Conservation (phyloP, 2,888 invertebrate genomes). For the Bedellia somnulentella region DNA sequence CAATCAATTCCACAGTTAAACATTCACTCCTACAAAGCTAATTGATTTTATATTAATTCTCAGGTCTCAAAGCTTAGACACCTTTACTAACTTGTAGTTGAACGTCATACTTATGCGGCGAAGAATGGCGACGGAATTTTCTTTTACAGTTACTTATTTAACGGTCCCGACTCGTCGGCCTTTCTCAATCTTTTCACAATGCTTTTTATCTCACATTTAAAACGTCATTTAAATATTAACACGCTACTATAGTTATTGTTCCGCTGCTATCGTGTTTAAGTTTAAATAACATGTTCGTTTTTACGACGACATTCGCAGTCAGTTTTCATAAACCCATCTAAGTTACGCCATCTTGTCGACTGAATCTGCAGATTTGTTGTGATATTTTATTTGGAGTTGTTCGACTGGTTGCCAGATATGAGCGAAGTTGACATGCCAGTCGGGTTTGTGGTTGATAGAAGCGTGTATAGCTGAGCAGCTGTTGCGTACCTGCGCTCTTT, state of each 20-base stretch:
- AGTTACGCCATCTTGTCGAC: constrained; percentile 26
- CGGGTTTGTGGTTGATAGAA: not conserved
- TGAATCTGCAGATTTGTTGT: constrained; percentile 12
- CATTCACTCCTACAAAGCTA: constrained; percentile 29
- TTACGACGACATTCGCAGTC: constrained; percentile 23
- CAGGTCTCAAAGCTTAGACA: constrained; percentile 26
- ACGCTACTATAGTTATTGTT: constrained; percentile 19
- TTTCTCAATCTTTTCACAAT: constrained; percentile 16
- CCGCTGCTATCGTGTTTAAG: constrained; percentile 9
- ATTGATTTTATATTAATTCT: constrained; percentile 49
- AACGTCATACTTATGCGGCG: constrained; percentile 3
- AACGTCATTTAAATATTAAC: constrained; percentile 17
- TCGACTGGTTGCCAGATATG: not conserved
- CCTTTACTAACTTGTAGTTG: constrained; percentile 17
- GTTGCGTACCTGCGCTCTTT: constrained; percentile 50
- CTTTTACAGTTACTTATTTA: constrained; percentile 35
- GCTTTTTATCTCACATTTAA: not conserved
- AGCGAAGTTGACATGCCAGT: not conserved
- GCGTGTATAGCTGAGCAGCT: constrained; percentile 23
- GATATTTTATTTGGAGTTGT: not conserved
- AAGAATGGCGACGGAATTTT: constrained; percentile 8
- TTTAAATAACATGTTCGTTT: constrained; percentile 12
- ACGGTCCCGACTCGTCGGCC: constrained; percentile 24
- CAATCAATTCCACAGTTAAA: constrained; percentile 4
- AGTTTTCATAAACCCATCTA: constrained; percentile 46